Conservation (phyloP, 1,140 invertebrate genomes). For the Drosophila sproati region DNA sequence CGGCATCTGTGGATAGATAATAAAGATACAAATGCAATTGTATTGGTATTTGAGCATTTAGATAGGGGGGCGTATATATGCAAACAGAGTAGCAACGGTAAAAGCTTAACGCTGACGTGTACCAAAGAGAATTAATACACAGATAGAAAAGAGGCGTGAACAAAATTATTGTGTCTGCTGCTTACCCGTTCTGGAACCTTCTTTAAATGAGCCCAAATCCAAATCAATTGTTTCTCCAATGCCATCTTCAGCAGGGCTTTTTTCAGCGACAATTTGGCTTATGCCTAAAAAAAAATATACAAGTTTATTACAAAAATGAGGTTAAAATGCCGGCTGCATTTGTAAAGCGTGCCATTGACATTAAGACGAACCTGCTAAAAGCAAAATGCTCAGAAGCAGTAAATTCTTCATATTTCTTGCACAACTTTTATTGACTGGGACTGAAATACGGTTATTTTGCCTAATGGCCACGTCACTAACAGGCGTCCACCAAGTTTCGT, state of each 20-base stretch:
- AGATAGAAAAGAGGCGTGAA: not conserved
- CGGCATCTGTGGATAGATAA: conserved; percentile 87
- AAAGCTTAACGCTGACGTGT: conserved; percentile 69
- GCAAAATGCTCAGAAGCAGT: conserved; percentile 85
- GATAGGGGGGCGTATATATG: conserved; percentile 46
- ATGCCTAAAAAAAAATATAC: conserved; percentile 68
- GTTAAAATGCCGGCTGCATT: conserved; percentile 60
- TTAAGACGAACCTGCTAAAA: conserved; percentile 85
- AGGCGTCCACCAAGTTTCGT: conserved; percentile 5
- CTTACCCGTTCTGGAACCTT: conserved; percentile 93
- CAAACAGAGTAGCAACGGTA: conserved; percentile 34
- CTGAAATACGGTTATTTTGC: conserved; percentile 34
- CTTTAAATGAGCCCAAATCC: conserved; percentile 91
- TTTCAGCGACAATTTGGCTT: conserved; percentile 79
- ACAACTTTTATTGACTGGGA: conserved; percentile 21
- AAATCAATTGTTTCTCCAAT: conserved; percentile 87
- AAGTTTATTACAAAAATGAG: conserved; percentile 57
- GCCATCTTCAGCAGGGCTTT: conserved; percentile 84
- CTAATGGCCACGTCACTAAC: conserved; percentile 70
- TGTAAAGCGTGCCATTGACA: conserved; percentile 48
- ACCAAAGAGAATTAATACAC: conserved; percentile 43
- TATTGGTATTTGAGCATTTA: conserved; percentile 1
- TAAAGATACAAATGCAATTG: conserved; percentile 1
- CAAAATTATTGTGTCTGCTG: not conserved
- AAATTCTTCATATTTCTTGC: conserved; percentile 86